Percentiles rank a stretch among this genome's conserved stretches.
phyloP scores from a whole-genome alignment of 1,140 invertebrate species.

The Cheumatopsyche charites region DNA sequence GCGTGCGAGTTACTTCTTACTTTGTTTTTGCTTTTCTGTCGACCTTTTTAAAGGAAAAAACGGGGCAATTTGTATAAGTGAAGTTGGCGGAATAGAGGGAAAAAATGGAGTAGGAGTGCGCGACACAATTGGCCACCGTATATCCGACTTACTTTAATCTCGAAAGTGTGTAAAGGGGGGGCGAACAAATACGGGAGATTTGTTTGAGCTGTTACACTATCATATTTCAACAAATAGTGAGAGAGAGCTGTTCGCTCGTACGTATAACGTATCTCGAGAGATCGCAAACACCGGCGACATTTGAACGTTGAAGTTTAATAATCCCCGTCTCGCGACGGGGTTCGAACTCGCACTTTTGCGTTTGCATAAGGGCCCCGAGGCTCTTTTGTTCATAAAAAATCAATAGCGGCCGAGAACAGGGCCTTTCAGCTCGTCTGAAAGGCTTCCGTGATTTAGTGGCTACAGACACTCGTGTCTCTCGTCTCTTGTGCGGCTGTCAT shows the following conservation, averaged over 20 bases:
- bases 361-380: slow-evolving; percentile 32
- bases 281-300: not conserved
- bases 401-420: slow-evolving; percentile 28
- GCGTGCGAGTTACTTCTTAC: not conserved
- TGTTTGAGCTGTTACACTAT: too few relatives aligned
- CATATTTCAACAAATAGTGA: too few relatives aligned
- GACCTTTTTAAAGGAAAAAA: not conserved
- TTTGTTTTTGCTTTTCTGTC: not conserved
- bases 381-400: slow-evolving; percentile 32
- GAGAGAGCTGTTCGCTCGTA: not conserved
- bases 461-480: slow-evolving; percentile 34
- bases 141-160: too few relatives aligned
- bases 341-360: slow-evolving; percentile 16
- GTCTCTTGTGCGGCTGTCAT: slow-evolving; percentile 17
- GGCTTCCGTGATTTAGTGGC: slow-evolving; percentile 31
- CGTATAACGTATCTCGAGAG: not conserved
- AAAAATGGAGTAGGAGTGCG: not conserved
- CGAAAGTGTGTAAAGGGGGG: not conserved
- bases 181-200: not conserved
- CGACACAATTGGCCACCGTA: not conserved
- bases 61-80: slow-evolving; percentile 12
- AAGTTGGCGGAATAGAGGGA: slow-evolving; percentile 1
- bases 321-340: slow-evolving; percentile 16
- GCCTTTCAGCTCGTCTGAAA: slow-evolving; percentile 18
- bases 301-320: slow-evolving; percentile 24